Evolutionary conservation across 2,797 vertebrate genomes (phyloP), one percentile per base, ranked within the genome.

Genomic region (Morus bassanus): DNA sequence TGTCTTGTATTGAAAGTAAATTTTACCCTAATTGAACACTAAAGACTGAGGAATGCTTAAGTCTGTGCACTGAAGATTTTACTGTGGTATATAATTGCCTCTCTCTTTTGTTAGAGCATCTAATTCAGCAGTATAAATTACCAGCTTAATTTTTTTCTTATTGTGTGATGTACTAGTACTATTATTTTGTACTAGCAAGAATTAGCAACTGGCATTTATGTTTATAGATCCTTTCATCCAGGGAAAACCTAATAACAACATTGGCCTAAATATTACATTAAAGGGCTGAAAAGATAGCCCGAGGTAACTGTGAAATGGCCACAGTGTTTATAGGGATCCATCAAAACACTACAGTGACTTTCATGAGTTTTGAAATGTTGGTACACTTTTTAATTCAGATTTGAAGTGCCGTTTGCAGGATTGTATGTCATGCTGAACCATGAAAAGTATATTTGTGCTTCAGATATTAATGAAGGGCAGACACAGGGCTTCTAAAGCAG

Each of bases 111-210:
- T 96, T 95, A 72, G 89, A 78, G 72, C 91, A 91, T 88, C 94
- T 95, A 96, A 96, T 96, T 94, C 92, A 91, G 76, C 43, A 46
- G 87, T 93, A 92, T 91, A 96, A 96, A 96, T 96, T 95, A 95
- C 84, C 92, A 78, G 93, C 93, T 96, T 97, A 93, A 89, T 93
- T 97, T 94, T 93, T 93, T 88, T 82, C 89, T 80, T 91, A 94
- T 94, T 96, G 93, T 96, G 84, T 91, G 91, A 75, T 92, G 81
- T 60, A 81, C 86, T 96, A 92, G 96, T 88, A 72, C 92, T 63
- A 89, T 94, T 95, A 95, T 94, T 95, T 96, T 81, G 92, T 88
- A 65, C 75, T 92, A 83, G 70, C 65, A 75, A 63, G 96, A 96
- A 95, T 97, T 97, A 96, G 68, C 86, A 91, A 88, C 60, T 88